These are phyloP conservation scores for Phenganax subtilis DNA, from an alignment of 92 coral and sea anemone genomes.

Conservation along the genomic window DNA sequence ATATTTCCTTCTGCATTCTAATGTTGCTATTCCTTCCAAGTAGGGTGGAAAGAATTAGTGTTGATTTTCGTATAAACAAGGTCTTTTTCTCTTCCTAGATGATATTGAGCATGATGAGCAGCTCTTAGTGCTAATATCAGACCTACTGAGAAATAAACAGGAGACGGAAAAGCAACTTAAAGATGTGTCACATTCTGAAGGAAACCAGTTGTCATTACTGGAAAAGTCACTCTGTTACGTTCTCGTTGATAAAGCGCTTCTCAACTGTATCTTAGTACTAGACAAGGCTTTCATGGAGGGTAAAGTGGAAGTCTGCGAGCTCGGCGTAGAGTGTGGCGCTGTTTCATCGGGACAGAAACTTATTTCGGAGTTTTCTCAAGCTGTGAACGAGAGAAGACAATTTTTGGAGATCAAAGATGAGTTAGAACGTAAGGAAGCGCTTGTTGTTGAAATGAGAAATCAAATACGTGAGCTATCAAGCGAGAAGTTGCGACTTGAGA, in stretches of 20 bases:
- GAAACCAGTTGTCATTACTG: conserved; percentile 35
- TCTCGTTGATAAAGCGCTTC: conserved; percentile 87
- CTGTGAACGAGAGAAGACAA: conserved; percentile 12
- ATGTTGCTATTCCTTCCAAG: background rate
- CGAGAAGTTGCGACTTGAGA: conserved; percentile 38
- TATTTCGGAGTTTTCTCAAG: conserved; percentile 32
- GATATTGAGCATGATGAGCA: conserved; percentile 29
- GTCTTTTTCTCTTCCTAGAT: conserved; percentile 9
- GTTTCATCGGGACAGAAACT: conserved; percentile 3
- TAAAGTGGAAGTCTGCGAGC: background rate
- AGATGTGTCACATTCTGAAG: background rate
- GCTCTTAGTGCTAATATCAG: conserved; percentile 36
- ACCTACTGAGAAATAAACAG: conserved; percentile 12
- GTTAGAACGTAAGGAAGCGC: conserved; percentile 8
- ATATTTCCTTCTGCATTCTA: too few species aligned
- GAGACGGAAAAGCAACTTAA: conserved; percentile 33
- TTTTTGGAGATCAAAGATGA: conserved; percentile 10
- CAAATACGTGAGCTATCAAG: conserved; percentile 30
- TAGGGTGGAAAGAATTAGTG: background rate
- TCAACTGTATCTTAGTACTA: conserved; percentile 76
- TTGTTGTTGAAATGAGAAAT: conserved; percentile 20
- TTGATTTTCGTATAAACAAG: background rate
- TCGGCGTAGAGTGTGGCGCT: background rate
- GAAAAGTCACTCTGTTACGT: conserved; percentile 91
- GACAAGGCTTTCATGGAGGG: conserved; percentile 91